Conservation (phyloP, 2,888 invertebrate species). For the Hyalella azteca region DNA sequence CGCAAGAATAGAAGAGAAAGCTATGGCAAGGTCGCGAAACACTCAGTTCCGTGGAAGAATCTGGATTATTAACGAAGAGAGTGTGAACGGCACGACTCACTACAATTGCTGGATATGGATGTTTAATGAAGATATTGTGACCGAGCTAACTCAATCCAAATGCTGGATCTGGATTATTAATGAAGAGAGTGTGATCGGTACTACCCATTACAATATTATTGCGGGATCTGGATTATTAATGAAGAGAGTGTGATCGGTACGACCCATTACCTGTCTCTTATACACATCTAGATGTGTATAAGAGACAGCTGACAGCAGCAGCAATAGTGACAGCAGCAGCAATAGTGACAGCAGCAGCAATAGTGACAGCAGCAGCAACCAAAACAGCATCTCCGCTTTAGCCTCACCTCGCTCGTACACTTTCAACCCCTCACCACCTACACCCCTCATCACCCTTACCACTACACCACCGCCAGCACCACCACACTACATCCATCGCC, state of each 20-base stretch:
- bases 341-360: background rate
- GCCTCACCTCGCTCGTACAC: background rate
- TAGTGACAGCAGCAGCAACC: background rate
- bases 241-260: no score
- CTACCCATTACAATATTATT: no score
- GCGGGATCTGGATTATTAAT: constrained; percentile 5
- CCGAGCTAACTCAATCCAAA: no score
- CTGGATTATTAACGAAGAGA: constrained; percentile 3
- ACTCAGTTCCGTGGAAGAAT: background rate
- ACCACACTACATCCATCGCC: no score
- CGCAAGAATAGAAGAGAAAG: constrained; percentile 14
- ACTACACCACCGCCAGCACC: background rate
- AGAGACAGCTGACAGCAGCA: background rate
- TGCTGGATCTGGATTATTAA: no score
- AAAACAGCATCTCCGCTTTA: constrained; percentile 9
- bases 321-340: background rate
- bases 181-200: no score
- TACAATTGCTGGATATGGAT: no score
- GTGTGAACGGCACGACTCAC: no score
- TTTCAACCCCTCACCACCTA: background rate
- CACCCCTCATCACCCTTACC: background rate
- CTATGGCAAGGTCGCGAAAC: background rate
- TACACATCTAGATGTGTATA: no score
- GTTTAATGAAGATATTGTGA: no score
- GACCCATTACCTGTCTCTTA: no score